Percentiles rank a stretch among this genome's conserved stretches.
phyloP scores from a whole-genome alignment of 1,140 invertebrate species.

The Thaumetopoea pityocampa region DNA sequence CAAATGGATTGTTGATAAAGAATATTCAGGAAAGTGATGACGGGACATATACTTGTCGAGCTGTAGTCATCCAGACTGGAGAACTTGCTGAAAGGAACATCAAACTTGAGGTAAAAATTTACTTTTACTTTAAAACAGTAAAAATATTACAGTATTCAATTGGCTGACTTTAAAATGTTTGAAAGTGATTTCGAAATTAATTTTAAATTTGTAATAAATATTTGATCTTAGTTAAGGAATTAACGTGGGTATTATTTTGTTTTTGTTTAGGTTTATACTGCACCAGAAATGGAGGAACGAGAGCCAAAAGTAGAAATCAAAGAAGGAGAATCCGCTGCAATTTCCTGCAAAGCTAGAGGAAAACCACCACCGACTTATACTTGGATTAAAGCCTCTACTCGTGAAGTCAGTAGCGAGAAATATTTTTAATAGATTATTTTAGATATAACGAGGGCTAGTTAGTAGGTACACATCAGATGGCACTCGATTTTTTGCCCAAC shows the following conservation, averaged over 20 bases:
- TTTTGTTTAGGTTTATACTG: conserved; percentile 82
- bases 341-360: conserved; percentile 86
- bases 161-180: no score
- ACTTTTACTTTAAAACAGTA: no score
- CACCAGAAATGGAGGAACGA: conserved; percentile 82
- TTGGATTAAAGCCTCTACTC: conserved; percentile 85
- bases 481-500: no score
- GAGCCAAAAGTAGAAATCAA: conserved; percentile 79
- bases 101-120: conserved; percentile 82
- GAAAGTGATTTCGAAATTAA: no score
- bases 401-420: conserved; percentile 57
- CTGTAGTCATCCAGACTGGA: conserved; percentile 87
- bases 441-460: no score
- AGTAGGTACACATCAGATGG: no score
- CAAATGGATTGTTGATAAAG: conserved; percentile 86
- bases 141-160: no score
- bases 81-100: conserved; percentile 85
- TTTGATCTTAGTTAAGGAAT: no score
- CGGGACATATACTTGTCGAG: conserved; percentile 89
- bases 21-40: conserved; percentile 88
- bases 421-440: no score
- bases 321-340: conserved; percentile 85
- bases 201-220: no score
- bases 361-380: conserved; percentile 88
- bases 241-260: no score